Evolutionary conservation across 1,140 invertebrate genomes (phyloP).

Genomic region (Arctopsyche grandis): DNA sequence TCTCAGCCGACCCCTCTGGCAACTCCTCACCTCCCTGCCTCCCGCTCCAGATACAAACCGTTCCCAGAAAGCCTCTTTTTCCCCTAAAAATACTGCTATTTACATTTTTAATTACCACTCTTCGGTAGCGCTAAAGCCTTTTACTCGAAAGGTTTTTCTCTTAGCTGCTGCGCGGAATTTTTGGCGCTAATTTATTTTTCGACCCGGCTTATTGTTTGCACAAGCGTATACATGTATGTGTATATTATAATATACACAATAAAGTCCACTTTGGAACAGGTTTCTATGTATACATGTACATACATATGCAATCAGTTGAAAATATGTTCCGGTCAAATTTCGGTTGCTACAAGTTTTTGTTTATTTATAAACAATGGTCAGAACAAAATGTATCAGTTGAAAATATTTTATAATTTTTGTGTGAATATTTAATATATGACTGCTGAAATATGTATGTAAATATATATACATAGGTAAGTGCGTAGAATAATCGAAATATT

Average conservation of each 20-base stretch:
- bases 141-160: slow-evolving; percentile 49
- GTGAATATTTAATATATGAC: too few relatives aligned
- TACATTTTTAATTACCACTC: slow-evolving; percentile 56
- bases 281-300: background rate
- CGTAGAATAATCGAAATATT: background rate
- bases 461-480: background rate
- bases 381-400: too few relatives aligned
- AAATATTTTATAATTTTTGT: too few relatives aligned
- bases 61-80: slow-evolving; percentile 47
- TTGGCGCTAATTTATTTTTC: slow-evolving; percentile 42
- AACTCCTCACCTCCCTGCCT: background rate
- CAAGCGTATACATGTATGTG: background rate
- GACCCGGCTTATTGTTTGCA: slow-evolving; percentile 26
- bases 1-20: background rate
- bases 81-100: slow-evolving; percentile 55
- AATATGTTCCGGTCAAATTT: too few relatives aligned
- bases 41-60: slow-evolving; percentile 39
- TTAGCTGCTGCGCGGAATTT: slow-evolving; percentile 36
- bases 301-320: background rate
- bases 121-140: slow-evolving; percentile 49
- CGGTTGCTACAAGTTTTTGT: background rate
- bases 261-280: too few relatives aligned
- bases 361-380: background rate
- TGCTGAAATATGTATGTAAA: background rate
- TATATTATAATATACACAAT: too few relatives aligned